These are phyloP conservation scores for Teleogryllus oceanicus DNA, from an alignment of 2,888 invertebrate species.

Conservation along the genomic window DNA sequence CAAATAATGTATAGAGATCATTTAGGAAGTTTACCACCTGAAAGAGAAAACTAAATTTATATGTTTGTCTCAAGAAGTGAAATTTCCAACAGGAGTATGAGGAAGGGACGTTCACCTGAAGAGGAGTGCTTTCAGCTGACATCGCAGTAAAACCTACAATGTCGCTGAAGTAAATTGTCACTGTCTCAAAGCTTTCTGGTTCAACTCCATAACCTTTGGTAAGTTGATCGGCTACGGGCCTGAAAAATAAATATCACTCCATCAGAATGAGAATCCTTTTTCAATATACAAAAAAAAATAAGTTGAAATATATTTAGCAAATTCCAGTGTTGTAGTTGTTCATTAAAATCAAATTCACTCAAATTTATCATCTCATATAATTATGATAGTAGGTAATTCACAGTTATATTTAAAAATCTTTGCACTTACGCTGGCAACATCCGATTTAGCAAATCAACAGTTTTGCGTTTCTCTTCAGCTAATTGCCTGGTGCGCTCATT, in stretches of 20 bases:
- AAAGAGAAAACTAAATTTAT: slow-evolving; percentile 28
- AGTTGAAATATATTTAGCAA: too few relatives aligned
- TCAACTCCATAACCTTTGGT: slow-evolving; percentile 86
- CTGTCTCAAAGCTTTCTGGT: slow-evolving; percentile 88
- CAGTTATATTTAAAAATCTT: neutral
- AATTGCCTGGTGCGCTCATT: slow-evolving; percentile 84
- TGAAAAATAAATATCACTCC: slow-evolving; percentile 46
- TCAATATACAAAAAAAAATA: too few relatives aligned
- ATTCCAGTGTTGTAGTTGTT: too few relatives aligned
- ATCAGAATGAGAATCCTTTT: too few relatives aligned
- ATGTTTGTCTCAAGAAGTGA: too few relatives aligned
- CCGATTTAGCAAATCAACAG: slow-evolving; percentile 85
- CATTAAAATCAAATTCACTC: too few relatives aligned
- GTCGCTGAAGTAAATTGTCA: slow-evolving; percentile 96
- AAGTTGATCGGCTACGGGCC: slow-evolving; percentile 81
- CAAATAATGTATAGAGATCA: slow-evolving; percentile 95
- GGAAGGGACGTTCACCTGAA: slow-evolving; percentile 58
- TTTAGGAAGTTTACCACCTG: slow-evolving; percentile 94
- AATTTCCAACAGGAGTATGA: too few relatives aligned
- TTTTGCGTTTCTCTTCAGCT: slow-evolving; percentile 89
- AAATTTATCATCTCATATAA: too few relatives aligned
- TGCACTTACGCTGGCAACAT: slow-evolving; percentile 83
- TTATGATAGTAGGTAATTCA: too few relatives aligned
- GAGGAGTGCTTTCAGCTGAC: slow-evolving; percentile 90
- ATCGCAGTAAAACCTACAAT: slow-evolving; percentile 95